Evolutionary conservation across 2,888 invertebrate genomes (phyloP).

Genomic region (Acrocyrtus sp.): DNA sequence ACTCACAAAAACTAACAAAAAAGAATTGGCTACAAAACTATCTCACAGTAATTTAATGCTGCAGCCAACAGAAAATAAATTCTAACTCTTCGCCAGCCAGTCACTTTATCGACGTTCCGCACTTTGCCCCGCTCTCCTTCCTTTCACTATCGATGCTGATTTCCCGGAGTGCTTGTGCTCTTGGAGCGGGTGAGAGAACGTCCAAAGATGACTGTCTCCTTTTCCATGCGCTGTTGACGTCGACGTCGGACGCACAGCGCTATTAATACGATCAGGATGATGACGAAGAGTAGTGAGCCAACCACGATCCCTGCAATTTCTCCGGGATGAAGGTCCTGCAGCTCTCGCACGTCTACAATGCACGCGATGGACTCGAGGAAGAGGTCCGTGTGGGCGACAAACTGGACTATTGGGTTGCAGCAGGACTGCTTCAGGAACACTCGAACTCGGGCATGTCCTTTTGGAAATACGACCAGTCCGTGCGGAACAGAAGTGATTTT

Average conservation of each 20-base stretch:
- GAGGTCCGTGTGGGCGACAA: slow-evolving; percentile 52
- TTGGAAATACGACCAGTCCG: slow-evolving; percentile 52
- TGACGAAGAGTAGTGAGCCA: slow-evolving; percentile 54
- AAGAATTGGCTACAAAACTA: too few relatives aligned
- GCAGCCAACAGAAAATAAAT: neutral
- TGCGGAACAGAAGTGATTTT: slow-evolving; percentile 57
- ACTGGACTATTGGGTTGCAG: slow-evolving; percentile 60
- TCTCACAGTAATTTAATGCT: too few relatives aligned
- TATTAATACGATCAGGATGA: slow-evolving; percentile 56
- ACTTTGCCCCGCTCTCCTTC: too few relatives aligned
- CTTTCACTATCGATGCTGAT: slow-evolving; percentile 4
- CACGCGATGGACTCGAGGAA: slow-evolving; percentile 48
- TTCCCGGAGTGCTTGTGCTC: slow-evolving; percentile 26
- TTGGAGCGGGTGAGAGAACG: slow-evolving; percentile 41
- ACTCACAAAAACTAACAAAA: too few relatives aligned
- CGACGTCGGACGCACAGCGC: slow-evolving; percentile 47
- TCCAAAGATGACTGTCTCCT: slow-evolving; percentile 46
- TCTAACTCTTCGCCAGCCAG: too few relatives aligned
- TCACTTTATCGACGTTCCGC: too few relatives aligned
- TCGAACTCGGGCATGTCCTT: slow-evolving; percentile 50
- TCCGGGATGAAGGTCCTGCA: slow-evolving; percentile 61
- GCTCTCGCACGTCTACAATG: slow-evolving; percentile 60
- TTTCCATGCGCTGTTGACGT: slow-evolving; percentile 39
- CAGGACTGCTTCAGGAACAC: slow-evolving; percentile 60
- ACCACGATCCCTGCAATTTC: slow-evolving; percentile 62